Evolutionary conservation across 2,888 invertebrate genomes (phyloP).

Genomic region (Ectemnius continuus): DNA sequence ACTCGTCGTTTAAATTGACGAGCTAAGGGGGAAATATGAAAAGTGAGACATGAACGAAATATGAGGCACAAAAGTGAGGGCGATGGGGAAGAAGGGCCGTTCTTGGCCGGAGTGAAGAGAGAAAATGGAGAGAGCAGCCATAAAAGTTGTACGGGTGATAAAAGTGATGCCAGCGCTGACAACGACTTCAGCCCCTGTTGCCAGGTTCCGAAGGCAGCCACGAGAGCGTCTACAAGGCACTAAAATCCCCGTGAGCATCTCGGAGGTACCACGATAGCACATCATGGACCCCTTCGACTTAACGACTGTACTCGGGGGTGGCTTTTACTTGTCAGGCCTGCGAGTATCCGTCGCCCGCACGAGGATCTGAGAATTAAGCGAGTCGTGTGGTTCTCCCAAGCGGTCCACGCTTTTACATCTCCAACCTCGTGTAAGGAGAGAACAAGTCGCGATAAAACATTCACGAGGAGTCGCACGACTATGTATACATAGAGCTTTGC

Average conservation of each 20-base stretch:
- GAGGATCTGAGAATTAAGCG: slow-evolving; percentile 58
- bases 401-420: slow-evolving; percentile 40
- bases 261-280: slow-evolving; percentile 22
- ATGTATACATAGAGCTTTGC: background rate
- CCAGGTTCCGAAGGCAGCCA: slow-evolving; percentile 24
- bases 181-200: slow-evolving; percentile 34
- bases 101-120: slow-evolving; percentile 8
- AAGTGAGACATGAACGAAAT: background rate
- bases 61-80: background rate
- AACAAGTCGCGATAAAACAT: slow-evolving; percentile 49
- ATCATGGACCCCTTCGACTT: slow-evolving; percentile 41
- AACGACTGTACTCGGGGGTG: slow-evolving; percentile 52
- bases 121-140: slow-evolving; percentile 50
- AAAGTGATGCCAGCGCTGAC: slow-evolving; percentile 58
- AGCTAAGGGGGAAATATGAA: background rate
- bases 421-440: slow-evolving; percentile 45
- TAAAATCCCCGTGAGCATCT: slow-evolving; percentile 46
- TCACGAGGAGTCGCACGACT: slow-evolving; percentile 26
- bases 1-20: too few species aligned
- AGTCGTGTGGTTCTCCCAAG: slow-evolving; percentile 25
- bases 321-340: slow-evolving; percentile 56
- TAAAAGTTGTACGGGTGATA: slow-evolving; percentile 72
- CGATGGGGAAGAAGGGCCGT: background rate
- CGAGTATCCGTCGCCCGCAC: slow-evolving; percentile 52
- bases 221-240: slow-evolving; percentile 38